phyloP scores from a whole-genome alignment of 2,797 vertebrate species.

The Alcedo quadribrachys region DNA sequence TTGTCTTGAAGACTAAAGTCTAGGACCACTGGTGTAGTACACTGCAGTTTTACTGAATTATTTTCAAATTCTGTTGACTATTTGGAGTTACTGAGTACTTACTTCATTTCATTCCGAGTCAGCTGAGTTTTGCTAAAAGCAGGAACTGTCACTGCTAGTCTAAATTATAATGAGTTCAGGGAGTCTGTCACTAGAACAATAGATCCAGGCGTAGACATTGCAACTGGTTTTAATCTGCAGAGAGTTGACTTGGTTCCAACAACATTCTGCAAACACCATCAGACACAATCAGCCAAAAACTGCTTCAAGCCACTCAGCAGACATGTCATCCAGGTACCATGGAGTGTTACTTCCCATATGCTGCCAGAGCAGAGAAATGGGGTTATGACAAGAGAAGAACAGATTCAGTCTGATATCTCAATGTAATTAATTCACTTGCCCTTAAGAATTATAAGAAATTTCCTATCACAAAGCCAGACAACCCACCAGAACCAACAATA shows the following conservation, averaged over 20 bases:
- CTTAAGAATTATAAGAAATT: constrained; percentile 25
- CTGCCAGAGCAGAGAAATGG: constrained; percentile 37
- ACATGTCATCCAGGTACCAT: constrained; percentile 68
- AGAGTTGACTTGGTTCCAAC: constrained; percentile 36
- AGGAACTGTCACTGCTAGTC: constrained; percentile 48
- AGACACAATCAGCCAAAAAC: constrained; percentile 61
- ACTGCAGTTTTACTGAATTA: neutral
- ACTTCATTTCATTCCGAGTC: neutral
- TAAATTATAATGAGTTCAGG: constrained; percentile 22
- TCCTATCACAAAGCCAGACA: constrained; percentile 19
- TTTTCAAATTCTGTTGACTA: neutral
- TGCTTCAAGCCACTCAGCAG: constrained; percentile 62
- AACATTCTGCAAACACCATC: constrained; percentile 38
- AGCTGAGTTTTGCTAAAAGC: constrained; percentile 57
- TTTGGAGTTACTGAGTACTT: neutral
- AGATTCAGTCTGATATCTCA: constrained; percentile 52
- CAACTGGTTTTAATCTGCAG: constrained; percentile 58
- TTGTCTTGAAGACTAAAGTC: neutral
- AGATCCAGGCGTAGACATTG: constrained; percentile 28
- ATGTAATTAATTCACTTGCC: constrained; percentile 53
- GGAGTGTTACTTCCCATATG: constrained; percentile 62
- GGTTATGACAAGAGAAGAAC: constrained; percentile 58
- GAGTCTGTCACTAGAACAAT: constrained; percentile 53
- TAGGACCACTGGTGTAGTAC: neutral
- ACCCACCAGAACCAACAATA: constrained; percentile 27